Evolutionary conservation across 1,140 invertebrate species (phyloP).

Genomic region (Aphelenchoides besseyi): DNA sequence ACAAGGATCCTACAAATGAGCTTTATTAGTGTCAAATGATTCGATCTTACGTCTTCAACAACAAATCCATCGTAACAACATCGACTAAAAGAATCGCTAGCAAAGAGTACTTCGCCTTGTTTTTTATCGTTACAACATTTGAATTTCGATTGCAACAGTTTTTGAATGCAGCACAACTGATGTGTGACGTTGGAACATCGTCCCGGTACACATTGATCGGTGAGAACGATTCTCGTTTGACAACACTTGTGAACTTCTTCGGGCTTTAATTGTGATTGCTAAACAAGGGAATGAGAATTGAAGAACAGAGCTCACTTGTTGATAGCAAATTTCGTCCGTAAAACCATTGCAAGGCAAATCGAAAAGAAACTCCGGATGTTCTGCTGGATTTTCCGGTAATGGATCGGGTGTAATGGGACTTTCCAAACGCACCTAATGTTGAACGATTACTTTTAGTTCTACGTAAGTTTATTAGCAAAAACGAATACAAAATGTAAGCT

Average conservation of each 20-base stretch:
- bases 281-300: neutral
- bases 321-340: slow-evolving; percentile 61
- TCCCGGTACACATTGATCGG: slow-evolving; percentile 57
- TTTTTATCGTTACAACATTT: slow-evolving; percentile 51
- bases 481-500: slow-evolving; percentile 6
- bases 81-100: slow-evolving; percentile 52
- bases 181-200: slow-evolving; percentile 57
- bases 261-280: slow-evolving; percentile 44
- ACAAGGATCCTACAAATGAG: slow-evolving; percentile 51
- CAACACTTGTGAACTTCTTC: slow-evolving; percentile 54
- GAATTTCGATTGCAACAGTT: slow-evolving; percentile 59
- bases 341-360: slow-evolving; percentile 54
- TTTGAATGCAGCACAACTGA: slow-evolving; percentile 61
- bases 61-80: slow-evolving; percentile 57
- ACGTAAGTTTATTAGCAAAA: neutral
- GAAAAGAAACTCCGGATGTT: slow-evolving; percentile 45
- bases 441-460: neutral
- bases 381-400: neutral
- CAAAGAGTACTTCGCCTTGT: slow-evolving; percentile 35
- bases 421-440: slow-evolving; percentile 42
- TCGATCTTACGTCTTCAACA: slow-evolving; percentile 41
- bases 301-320: slow-evolving; percentile 42
- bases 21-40: slow-evolving; percentile 6
- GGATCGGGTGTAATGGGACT: slow-evolving; percentile 33
- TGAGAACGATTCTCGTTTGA: slow-evolving; percentile 50